Base-by-base conservation (phyloP, 2,888 invertebrate species). In the Brachyptera risi region DNA sequence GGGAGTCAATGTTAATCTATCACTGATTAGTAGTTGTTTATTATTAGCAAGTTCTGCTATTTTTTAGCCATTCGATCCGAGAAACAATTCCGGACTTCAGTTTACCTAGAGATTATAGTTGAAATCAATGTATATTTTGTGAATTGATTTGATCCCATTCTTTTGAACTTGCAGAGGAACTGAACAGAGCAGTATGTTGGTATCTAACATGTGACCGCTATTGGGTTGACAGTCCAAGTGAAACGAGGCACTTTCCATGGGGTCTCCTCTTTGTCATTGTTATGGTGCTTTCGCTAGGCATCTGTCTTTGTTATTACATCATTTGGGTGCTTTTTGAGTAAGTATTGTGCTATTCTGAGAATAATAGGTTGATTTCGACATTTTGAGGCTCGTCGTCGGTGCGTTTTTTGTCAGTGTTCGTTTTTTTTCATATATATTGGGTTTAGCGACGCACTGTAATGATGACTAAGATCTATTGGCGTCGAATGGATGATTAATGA, bases 311-410 rank as follows among this genome's bases (percentile, higher is more conserved):
- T 76, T 94, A 94, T 75, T 93, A 93, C 78, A 86, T 94, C 71
- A 90, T 93, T 69, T 94, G 93, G 89, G 89, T 92, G 68, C 83
- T 93, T 63, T 93, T 92, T 77, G 93, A 92, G 94, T 94, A 80
- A 86, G 89, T 85, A 69, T 49, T 27, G 23, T 3, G 19, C 42
- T 5, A 42, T n/a, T n/a, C n/a, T n/a, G n/a, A n/a, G n/a, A 9
- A 35, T 35, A 35, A 9, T 35, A 35, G 7, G 7, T 7, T 35
- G 11, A 9, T 35, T 7, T 35, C 7, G 7, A 11, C 11, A 9
- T 7, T 35, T 9, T 35, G 35, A 9, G 7, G 35, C 11, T 9
- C 11, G 35, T 9, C 11, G 35, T 9, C 35, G 7, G 7, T 9
- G 7, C 11, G 35, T 35, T 7, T 35, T 7, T 35, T 35, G 35